Evolutionary conservation across 2,113 vertebrate species (phyloP), one percentile per base, ranked within the genome.

Genomic region (Pholis gunnellus): DNA sequence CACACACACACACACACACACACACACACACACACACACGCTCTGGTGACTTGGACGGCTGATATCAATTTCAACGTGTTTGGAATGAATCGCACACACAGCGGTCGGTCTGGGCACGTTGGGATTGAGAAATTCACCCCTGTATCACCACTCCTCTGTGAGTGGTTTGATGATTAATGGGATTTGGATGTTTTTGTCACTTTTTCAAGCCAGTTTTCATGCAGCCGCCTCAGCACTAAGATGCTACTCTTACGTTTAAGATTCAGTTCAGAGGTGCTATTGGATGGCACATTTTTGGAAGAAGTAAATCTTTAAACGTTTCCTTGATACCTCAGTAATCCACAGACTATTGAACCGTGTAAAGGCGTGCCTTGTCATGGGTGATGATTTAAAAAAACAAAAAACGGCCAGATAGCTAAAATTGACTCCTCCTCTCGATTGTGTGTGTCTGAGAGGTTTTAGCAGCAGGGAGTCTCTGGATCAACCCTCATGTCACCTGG

Each of bases 41-140:
- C 63, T 57, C n/a, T 1, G 34, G 42, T 72, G 79, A 82, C 60
- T 83, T 78, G 38, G 50, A 79, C 64, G 88, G 79, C 82, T 75
- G 54, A 29, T 14, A 75, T 81, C 36, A 48, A 66, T 87, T 90
- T 81, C 77, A 69, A 78, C 87, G 85, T 88, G 87, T 72, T 78
- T 76, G 25, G 42, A 70, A 61, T 72, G 67, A 90, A 74, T 89
- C 72, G 81, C 75, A 56, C 70, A 75, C 42, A 81, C 67, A 18
- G 38, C 50, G 54, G 29, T 87, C 31, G 72, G 92, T 89, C 76
- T 54, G 74, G 75, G 65, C 92, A 84, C 79, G 92, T 86, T 76
- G 27, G 48, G 25, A 78, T 88, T 92, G 89, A 72, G 86, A 91
- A 90, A 91, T 73, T 18, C 11, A 2, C 77, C 77, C 59, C 74